Evolutionary conservation across 2,113 vertebrate genomes (phyloP).

Genomic region (Laterallus jamaicensis): DNA sequence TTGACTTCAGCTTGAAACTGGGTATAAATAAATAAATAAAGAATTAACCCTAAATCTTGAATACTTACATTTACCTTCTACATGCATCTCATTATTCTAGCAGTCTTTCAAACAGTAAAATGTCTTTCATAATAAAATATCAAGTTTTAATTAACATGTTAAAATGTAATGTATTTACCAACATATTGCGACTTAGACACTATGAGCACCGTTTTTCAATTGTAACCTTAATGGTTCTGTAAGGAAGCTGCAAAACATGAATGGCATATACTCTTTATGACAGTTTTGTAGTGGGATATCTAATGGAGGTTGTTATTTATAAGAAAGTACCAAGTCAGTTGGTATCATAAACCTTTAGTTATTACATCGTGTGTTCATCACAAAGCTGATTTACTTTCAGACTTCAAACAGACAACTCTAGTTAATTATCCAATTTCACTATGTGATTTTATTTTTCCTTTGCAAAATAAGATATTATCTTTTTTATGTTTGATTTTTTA

Average conservation of each 20-base stretch:
- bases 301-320: not conserved
- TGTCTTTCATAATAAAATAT: not conserved
- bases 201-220: not conserved
- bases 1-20: not conserved
- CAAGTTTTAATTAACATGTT: not conserved
- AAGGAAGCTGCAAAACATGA: not conserved
- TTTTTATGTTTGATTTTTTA: not conserved
- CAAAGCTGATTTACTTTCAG: not conserved
- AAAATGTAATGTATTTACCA: not conserved
- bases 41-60: not conserved
- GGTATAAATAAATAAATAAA: not conserved
- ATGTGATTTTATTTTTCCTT: not conserved
- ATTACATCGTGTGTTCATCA: not conserved
- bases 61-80: not conserved
- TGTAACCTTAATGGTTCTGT: not conserved
- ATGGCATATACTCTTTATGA: not conserved
- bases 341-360: slow-evolving; percentile 19
- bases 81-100: not conserved
- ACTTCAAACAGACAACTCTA: not conserved
- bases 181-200: not conserved
- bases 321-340: not conserved
- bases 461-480: not conserved
- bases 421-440: not conserved
- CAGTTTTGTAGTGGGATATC: not conserved
- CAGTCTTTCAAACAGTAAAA: not conserved